Base-by-base conservation (phyloP, 2,888 invertebrate genomes). In the Drosophila dives region DNA sequence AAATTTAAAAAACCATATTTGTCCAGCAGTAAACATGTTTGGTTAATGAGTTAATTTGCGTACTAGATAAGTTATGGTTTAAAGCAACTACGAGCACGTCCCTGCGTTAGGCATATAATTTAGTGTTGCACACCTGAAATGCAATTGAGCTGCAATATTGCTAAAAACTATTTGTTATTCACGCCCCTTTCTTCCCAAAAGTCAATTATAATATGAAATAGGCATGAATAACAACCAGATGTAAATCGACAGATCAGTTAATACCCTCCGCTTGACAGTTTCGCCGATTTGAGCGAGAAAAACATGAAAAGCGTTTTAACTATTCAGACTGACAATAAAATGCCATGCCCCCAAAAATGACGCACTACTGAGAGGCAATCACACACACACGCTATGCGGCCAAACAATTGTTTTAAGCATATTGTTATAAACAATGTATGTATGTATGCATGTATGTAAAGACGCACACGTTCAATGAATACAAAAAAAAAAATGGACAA, bases 241-340 rank as follows among this genome's bases (percentile, higher is more conserved):
- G 54, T 60, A 36, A 53, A 42, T 42, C 34, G n/a, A 36, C 33
- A 59, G 32, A 63, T 73, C 20, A 32, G 17, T 60, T 48, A 23
- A 33, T 50, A 54, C 29, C 17, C 15, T 20, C 32, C 51, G 48
- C 45, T 68, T 63, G 61, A 64, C 55, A 68, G 65, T 64, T 64
- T 58, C 54, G 36, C 33, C 49, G 17, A 48, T 51, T 40, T 54
- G 51, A 59, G 61, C 23, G 45, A 45, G 45, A 45, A 75, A 79
- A 76, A 79, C 80, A 79, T 51, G 80, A 59, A 76, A 79, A 79
- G 42, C 64, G 60, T 79, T 80, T 76, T 80, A 76, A 73, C 66
- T 67, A 67, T 69, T 61, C 36, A 53, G 60, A 64, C 54, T 32
- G 29, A 32, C 34, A 54, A 59, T 29, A 36, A 40, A 38, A n/a